A percentile compares a stretch with the other conserved stretches of the same genome.
Evolutionary conservation across 2,888 invertebrate genomes (phyloP).

Genomic region (Zele albiditarsus): DNA sequence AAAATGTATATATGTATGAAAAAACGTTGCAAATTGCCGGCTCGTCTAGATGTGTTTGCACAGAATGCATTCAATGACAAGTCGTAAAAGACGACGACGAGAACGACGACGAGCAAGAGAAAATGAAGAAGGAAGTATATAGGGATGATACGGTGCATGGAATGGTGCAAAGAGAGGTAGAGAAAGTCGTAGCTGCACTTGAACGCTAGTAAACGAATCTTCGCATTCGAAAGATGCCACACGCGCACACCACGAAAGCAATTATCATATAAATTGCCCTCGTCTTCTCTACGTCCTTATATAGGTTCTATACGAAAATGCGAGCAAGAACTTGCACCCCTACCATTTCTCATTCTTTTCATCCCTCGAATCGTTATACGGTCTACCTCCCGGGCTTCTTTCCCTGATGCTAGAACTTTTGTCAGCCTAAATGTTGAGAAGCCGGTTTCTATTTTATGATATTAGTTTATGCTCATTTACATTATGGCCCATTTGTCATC

Average conservation of each 20-base stretch:
- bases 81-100: constrained; percentile 34
- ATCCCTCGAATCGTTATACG: not conserved
- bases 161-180: constrained; percentile 21
- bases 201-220: constrained; percentile 57
- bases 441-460: constrained; percentile 23
- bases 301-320: constrained; percentile 6
- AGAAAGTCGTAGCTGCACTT: constrained; percentile 48
- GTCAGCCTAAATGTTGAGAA: not conserved
- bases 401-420: constrained; percentile 8
- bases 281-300: constrained; percentile 44
- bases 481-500: constrained; percentile 37
- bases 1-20: not conserved
- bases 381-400: not conserved
- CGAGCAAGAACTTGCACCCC: constrained; percentile 26
- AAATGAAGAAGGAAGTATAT: not conserved
- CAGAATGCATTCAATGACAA: constrained; percentile 35
- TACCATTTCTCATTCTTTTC: constrained; percentile 38
- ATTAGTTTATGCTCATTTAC: constrained; percentile 16
- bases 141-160: not conserved
- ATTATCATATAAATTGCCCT: constrained; percentile 69
- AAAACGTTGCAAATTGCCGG: not conserved
- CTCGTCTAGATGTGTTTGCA: not conserved
- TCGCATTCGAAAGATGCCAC: constrained; percentile 56
- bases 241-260: constrained; percentile 53
- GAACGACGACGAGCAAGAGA: not conserved